Evolutionary conservation across 2,888 invertebrate genomes (phyloP).

Genomic region (Polydrusus pterygomalis): DNA sequence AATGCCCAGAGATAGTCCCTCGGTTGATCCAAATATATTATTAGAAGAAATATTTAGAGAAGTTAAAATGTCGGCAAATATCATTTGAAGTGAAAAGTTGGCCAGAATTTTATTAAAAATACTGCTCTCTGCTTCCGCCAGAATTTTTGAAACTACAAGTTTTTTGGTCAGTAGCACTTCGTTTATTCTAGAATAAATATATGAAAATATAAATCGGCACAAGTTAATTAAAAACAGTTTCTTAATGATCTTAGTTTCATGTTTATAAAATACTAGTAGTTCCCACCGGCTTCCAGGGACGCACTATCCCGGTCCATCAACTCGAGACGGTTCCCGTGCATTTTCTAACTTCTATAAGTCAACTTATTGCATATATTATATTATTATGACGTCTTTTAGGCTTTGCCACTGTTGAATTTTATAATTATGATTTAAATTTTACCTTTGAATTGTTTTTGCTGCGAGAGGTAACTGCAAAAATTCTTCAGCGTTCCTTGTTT

Average conservation of each 20-base stretch:
- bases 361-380: too few relatives aligned
- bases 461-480: constrained; percentile 85
- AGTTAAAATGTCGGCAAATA: constrained; percentile 72
- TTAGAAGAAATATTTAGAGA: constrained; percentile 68
- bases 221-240: too few relatives aligned
- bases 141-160: constrained; percentile 35
- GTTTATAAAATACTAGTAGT: too few relatives aligned
- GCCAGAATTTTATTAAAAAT: constrained; percentile 45
- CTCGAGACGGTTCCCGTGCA: too few relatives aligned
- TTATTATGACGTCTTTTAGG: too few relatives aligned
- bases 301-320: too few relatives aligned
- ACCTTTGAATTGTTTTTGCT: constrained; percentile 79
- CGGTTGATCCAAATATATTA: constrained; percentile 54
- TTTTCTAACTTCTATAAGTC: too few relatives aligned
- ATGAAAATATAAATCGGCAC: neutral
- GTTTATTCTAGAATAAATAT: constrained; percentile 10
- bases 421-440: neutral
- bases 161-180: constrained; percentile 78
- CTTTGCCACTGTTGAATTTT: too few relatives aligned
- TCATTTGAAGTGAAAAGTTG: constrained; percentile 76
- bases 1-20: constrained; percentile 90
- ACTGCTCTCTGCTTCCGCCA: neutral
- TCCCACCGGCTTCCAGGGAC: too few relatives aligned
- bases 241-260: too few relatives aligned
- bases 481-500: constrained; percentile 89